Base-by-base conservation (phyloP, 92 coral and sea anemone species). In the Actinostola sp. region DNA sequence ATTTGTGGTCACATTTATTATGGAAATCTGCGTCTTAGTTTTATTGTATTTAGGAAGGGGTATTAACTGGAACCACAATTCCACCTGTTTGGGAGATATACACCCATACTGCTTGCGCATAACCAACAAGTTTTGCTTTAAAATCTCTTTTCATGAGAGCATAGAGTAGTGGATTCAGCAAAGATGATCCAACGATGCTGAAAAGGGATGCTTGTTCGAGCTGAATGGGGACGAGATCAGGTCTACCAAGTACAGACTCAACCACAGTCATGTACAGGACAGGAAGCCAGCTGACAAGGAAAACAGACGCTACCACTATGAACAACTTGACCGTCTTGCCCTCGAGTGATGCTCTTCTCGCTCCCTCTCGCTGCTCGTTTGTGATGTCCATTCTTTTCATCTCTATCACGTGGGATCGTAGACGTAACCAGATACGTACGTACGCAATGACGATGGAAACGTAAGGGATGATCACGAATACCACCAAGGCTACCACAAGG, bases 221-320 rank as follows among this genome's bases (percentile, higher is more conserved):
- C 19, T 38, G 57, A 29, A 11, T n/a, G 15, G 89, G 89, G 15
- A 58, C 50, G 31, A 84, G 61, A 30, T 84, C 71, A 3, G 66
- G 71, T 59, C 76, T 63, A 34, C 48, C 66, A 14, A 72, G 44
- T 2, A 71, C 41, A 13, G 35, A 35, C n/a, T 20, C 58, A 19
- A 68, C 64, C 14, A 76, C 42, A 28, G 89, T 84, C 84, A 84
- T 58, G 51, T 71, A 84, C 42, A 84, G 42, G 43, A 78, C 75
- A 10, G 89, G 89, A 50, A 75, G 51, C 89, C 89, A 84, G 27
- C 84, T 77, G n/a, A 84, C 20, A 17, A 84, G 66, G 39, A 84
- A 84, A 24, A 78, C 49, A 38, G 63, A 29, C 51, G 72, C 76
- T 2, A 84, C 77, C 8, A 75, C 35, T 25, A 77, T 51, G 36